These are phyloP conservation scores for Synanthedon myopaeformis DNA, from an alignment of 2,888 invertebrate genomes.

Conservation along the genomic window DNA sequence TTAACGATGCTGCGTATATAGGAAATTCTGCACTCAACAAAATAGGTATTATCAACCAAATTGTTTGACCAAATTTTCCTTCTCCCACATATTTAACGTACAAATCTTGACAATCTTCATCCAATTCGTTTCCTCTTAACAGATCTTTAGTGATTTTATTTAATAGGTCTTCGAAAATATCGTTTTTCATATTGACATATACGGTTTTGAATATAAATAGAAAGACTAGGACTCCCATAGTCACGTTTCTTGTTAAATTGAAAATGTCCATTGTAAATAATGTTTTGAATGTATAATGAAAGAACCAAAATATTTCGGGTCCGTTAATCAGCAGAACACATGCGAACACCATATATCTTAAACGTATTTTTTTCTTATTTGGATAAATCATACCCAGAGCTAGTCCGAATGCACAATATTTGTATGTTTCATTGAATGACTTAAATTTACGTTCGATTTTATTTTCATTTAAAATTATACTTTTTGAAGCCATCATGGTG, in stretches of 20 bases:
- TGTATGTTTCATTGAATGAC: slow-evolving; percentile 35
- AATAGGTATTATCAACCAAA: slow-evolving; percentile 36
- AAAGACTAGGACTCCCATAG: slow-evolving; percentile 27
- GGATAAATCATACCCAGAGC: slow-evolving; percentile 39
- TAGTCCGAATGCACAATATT: slow-evolving; percentile 34
- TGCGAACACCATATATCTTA: slow-evolving; percentile 16
- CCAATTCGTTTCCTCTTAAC: slow-evolving; percentile 29
- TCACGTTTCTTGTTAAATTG: slow-evolving; percentile 37
- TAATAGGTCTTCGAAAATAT: slow-evolving; percentile 26
- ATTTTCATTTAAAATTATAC: background rate
- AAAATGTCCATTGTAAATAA: slow-evolving; percentile 26
- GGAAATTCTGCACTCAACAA: slow-evolving; percentile 34
- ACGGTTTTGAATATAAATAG: slow-evolving; percentile 42
- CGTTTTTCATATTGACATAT: slow-evolving; percentile 27
- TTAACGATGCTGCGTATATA: slow-evolving; percentile 28
- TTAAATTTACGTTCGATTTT: slow-evolving; percentile 20
- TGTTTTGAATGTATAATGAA: slow-evolving; percentile 28
- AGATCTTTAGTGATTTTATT: slow-evolving; percentile 34
- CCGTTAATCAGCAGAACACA: slow-evolving; percentile 19
- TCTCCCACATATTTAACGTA: slow-evolving; percentile 29
- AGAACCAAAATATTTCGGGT: slow-evolving; percentile 35
- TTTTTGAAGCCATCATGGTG: background rate
- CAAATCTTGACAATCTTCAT: slow-evolving; percentile 30
- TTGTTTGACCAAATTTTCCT: slow-evolving; percentile 27
- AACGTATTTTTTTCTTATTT: slow-evolving; percentile 23